A percentile compares a stretch with the other conserved stretches of the same genome.
These are phyloP conservation scores for Gymnocephalus cernua DNA, from an alignment of 2,113 vertebrate genomes.

Conservation along the genomic window DNA sequence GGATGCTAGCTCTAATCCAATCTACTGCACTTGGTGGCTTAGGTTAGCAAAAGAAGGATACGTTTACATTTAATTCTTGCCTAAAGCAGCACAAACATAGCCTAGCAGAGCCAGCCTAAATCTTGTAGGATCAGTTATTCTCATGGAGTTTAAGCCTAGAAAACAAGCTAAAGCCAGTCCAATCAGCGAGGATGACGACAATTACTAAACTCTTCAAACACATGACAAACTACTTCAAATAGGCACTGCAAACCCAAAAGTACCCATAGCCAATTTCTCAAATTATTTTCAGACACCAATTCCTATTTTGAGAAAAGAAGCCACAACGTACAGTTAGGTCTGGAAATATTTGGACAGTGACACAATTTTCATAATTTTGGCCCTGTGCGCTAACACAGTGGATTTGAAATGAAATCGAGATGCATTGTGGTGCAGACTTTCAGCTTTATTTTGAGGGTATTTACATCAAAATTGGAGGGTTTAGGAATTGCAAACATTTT, in stretches of 20 bases:
- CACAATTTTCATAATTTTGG: too few species aligned
- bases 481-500: too few species aligned
- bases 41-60: slow-evolving; percentile 9
- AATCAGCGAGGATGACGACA: slow-evolving; percentile 8
- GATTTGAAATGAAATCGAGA: too few species aligned
- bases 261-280: not conserved
- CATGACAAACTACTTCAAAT: not conserved
- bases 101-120: slow-evolving; percentile 8
- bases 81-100: slow-evolving; percentile 22
- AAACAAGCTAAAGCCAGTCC: slow-evolving; percentile 5
- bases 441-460: too few species aligned
- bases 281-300: not conserved
- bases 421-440: too few species aligned
- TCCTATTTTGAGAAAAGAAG: not conserved
- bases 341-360: too few species aligned
- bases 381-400: too few species aligned
- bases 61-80: slow-evolving; percentile 27
- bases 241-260: not conserved
- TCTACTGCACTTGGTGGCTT: slow-evolving; percentile 4
- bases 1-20: slow-evolving; percentile 4
- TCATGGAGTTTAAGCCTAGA: not conserved
- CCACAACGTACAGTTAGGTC: too few species aligned
- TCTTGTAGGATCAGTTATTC: slow-evolving; percentile 6
- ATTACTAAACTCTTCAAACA: not conserved
- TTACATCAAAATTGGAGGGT: too few species aligned